A percentile compares a stretch with the other conserved stretches of the same genome.
Evolutionary conservation across 2,888 invertebrate genomes (phyloP).

Genomic region (Ophion slaviceki): DNA sequence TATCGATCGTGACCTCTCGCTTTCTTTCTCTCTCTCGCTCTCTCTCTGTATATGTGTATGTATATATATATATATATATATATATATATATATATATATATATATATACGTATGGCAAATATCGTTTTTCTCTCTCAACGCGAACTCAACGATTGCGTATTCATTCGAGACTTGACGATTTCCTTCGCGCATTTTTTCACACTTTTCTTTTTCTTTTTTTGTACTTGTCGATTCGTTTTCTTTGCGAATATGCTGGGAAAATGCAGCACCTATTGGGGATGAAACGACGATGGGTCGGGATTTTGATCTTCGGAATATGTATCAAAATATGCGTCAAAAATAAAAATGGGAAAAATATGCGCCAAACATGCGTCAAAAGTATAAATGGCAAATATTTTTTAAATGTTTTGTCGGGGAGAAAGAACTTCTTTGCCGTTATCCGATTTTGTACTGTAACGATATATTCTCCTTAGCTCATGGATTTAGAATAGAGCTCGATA

Average conservation of each 20-base stretch:
- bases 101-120: not conserved
- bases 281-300: not conserved
- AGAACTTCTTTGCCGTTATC: too few relatives aligned
- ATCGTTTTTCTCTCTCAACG: constrained; percentile 33
- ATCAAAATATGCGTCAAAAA: not conserved
- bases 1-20: constrained; percentile 61
- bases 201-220: not conserved
- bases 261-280: not conserved
- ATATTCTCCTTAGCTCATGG: too few relatives aligned
- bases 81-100: not conserved
- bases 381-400: too few relatives aligned
- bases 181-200: constrained; percentile 6
- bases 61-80: too few relatives aligned
- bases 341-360: too few relatives aligned
- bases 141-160: constrained; percentile 44
- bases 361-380: not conserved
- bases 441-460: too few relatives aligned
- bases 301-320: not conserved
- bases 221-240: constrained; percentile 17
- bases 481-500: too few relatives aligned
- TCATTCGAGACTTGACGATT: constrained; percentile 39
- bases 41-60: not conserved
- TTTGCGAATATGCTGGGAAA: constrained; percentile 2
- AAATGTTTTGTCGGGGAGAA: too few relatives aligned
- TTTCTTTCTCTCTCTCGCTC: constrained; percentile 8